Conservation (phyloP, 2,888 invertebrate species). For the Epirrhoe alternata region DNA sequence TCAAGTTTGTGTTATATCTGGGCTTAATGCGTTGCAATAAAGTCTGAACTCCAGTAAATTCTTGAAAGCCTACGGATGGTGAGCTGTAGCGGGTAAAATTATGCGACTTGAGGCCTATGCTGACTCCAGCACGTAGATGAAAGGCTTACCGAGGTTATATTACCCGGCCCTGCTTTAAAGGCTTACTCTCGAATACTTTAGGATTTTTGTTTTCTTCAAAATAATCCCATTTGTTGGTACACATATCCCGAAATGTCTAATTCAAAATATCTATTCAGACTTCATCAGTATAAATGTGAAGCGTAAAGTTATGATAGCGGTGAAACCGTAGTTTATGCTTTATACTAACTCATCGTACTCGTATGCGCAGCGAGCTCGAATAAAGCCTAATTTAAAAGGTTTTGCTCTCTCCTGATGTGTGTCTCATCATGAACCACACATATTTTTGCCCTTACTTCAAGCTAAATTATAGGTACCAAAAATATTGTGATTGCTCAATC, state of each 20-base stretch:
- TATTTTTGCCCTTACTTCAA: slow-evolving; percentile 44
- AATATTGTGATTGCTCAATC: slow-evolving; percentile 50
- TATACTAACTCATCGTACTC: background rate
- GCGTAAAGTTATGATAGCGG: background rate
- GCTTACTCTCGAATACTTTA: slow-evolving; percentile 53
- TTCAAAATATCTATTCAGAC: background rate
- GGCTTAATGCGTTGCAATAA: slow-evolving; percentile 29
- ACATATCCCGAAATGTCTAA: background rate
- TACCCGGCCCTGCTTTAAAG: slow-evolving; percentile 53
- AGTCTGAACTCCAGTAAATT: slow-evolving; percentile 36
- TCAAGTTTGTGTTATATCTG: slow-evolving; percentile 19
- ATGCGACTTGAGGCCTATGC: slow-evolving; percentile 55
- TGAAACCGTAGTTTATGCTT: background rate
- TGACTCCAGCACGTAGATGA: slow-evolving; percentile 55
- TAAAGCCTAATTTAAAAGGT: background rate
- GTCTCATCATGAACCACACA: slow-evolving; percentile 4
- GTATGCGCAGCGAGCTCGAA: background rate
- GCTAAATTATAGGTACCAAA: slow-evolving; percentile 30
- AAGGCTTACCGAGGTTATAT: slow-evolving; percentile 62
- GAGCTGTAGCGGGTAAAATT: slow-evolving; percentile 54
- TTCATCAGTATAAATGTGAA: background rate
- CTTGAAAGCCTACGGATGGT: slow-evolving; percentile 27
- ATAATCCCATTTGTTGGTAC: slow-evolving; percentile 37
- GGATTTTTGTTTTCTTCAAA: slow-evolving; percentile 49
- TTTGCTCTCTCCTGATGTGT: background rate